Evolutionary conservation across 1,140 invertebrate genomes (phyloP), one percentile per base, ranked within the genome.

Genomic region (Sitobion miscanthi): DNA sequence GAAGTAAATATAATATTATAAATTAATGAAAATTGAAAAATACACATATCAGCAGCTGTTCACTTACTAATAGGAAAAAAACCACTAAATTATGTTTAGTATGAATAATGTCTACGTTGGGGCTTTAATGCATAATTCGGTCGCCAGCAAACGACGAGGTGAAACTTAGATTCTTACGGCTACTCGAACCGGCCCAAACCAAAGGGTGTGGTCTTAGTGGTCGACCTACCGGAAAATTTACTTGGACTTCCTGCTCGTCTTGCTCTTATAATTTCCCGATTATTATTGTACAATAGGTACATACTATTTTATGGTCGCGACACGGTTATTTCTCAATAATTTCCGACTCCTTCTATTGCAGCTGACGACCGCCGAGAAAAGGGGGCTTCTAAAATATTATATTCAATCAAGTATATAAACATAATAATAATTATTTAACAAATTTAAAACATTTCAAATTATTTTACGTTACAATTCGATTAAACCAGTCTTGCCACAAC

Each of bases 401-500:
- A 54, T 62, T 25, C 47, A 82, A 82, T 82, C 14, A 49, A 38
- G n/a, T 91, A 47, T 91, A 47, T 82, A 77, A 91, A 52, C 49
- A 91, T 52, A 92, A 91, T 52, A 92, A 91, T 77, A 91, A 92
- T 92, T 91, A 92, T 42, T 57, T 92, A 83, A 92, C 90, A 92
- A 83, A 83, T 92, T 92, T 82, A 92, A 83, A 82, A 92, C 38
- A 93, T 54, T 86, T 93, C n/a, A 93, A 85, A 85, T 42, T 52
- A 93, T 42, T 85, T 54, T 54, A 83, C n/a, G 47, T 83, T 92
- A 92, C 69, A 93, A 93, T 93, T 93, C 91, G 91, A 93, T 85
- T 45, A 83, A 92, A 93, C 91, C 91, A 93, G 91, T 93, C 91
- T 93, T 93, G 91, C 91, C 91, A 86, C 82, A 93, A 93, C 49